phyloP scores from a whole-genome alignment of 2,888 invertebrate species.

The Heliconius aoede region DNA sequence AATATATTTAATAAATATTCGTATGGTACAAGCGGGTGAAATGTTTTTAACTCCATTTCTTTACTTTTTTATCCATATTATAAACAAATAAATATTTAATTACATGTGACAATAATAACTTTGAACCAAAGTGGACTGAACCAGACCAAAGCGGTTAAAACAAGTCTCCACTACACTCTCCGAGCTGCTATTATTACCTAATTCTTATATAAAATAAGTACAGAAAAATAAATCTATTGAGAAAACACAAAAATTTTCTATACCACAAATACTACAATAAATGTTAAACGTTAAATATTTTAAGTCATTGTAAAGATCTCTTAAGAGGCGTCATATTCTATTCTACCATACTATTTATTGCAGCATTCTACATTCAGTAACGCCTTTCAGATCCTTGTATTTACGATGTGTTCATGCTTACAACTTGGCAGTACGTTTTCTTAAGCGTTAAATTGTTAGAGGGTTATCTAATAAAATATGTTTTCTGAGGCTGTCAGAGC shows the following conservation, averaged over 20 bases:
- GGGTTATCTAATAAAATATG: conserved; percentile 3
- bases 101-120: too few relatives aligned
- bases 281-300: conserved; percentile 5
- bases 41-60: too few relatives aligned
- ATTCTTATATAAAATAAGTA: too few relatives aligned
- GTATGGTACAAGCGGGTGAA: too few relatives aligned
- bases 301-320: conserved; percentile 19
- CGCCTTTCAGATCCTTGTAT: conserved; percentile 40
- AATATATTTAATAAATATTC: too few relatives aligned
- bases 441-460: conserved; percentile 20
- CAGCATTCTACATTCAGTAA: conserved; percentile 24
- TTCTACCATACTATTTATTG: conserved; percentile 23
- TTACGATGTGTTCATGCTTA: conserved; percentile 39
- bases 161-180: too few relatives aligned
- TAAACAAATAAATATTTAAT: too few relatives aligned
- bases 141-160: too few relatives aligned
- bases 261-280: background rate
- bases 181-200: too few relatives aligned
- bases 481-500: background rate
- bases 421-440: conserved; percentile 36
- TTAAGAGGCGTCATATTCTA: conserved; percentile 20
- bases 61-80: too few relatives aligned
- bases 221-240: background rate
- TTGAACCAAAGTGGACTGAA: too few relatives aligned
- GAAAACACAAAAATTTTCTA: background rate